A percentile compares a stretch with the other conserved stretches of the same genome.
phyloP scores from a whole-genome alignment of 2,797 vertebrate species.

The Notoglanidium macrostoma region DNA sequence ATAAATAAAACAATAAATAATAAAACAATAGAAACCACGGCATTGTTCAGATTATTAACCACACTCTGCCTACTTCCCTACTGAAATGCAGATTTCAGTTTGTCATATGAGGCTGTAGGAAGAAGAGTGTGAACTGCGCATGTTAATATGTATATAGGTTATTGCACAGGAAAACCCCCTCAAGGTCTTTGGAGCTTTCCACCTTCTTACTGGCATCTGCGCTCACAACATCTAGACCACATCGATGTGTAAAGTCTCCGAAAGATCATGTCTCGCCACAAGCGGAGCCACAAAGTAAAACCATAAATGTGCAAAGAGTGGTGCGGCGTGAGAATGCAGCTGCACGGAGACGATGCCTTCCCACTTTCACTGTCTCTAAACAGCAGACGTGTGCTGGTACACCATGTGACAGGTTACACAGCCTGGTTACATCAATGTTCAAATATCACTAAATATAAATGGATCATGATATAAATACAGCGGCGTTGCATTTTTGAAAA shows the following conservation, averaged over 20 bases:
- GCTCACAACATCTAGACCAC: not conserved
- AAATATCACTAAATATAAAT: not conserved
- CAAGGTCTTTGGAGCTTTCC: not conserved
- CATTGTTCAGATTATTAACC: not conserved
- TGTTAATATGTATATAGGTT: slow-evolving; percentile 13
- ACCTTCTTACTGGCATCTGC: not conserved
- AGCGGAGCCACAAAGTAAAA: not conserved
- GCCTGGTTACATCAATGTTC: not conserved
- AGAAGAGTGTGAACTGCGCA: not conserved
- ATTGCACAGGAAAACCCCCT: slow-evolving; percentile 14
- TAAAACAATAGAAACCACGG: not conserved
- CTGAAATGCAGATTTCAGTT: not conserved
- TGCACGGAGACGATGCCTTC: not conserved
- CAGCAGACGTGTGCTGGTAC: not conserved
- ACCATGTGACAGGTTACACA: not conserved
- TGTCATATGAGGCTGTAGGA: not conserved
- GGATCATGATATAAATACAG: not conserved
- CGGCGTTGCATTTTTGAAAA: not conserved
- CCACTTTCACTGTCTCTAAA: not conserved
- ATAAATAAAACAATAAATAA: no score
- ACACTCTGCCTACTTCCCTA: not conserved
- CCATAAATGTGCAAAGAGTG: not conserved
- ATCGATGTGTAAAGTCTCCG: not conserved
- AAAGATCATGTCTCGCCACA: not conserved
- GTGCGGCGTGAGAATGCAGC: not conserved